Evolutionary conservation across 2,113 vertebrate species (phyloP).

Genomic region (Poeciliopsis prolifica): DNA sequence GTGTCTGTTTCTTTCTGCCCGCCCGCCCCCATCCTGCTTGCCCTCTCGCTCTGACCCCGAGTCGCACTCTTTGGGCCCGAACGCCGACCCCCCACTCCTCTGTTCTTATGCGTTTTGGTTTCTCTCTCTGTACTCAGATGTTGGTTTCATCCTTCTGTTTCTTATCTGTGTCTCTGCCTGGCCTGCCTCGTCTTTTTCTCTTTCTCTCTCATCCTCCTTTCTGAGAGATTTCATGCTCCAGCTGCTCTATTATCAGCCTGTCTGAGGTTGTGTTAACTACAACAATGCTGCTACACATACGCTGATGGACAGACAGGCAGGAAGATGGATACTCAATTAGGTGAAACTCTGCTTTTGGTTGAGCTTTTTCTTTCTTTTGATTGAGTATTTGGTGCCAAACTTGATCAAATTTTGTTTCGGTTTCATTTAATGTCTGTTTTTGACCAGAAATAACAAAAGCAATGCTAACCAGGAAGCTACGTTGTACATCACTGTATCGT

Average conservation of each 20-base stretch:
- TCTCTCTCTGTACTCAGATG: slow-evolving; percentile 21
- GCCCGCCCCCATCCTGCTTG: slow-evolving; percentile 47
- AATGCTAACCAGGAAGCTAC: background rate
- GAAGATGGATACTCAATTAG: slow-evolving; percentile 35
- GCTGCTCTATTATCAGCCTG: slow-evolving; percentile 71
- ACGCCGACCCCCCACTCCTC: slow-evolving; percentile 40
- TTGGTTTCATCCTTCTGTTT: slow-evolving; percentile 33
- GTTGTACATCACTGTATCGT: background rate
- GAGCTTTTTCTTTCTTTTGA: background rate
- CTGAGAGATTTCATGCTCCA: slow-evolving; percentile 77
- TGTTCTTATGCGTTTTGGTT: slow-evolving; percentile 16
- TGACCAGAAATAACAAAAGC: too few species aligned
- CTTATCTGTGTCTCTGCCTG: background rate
- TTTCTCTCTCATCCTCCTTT: slow-evolving; percentile 48
- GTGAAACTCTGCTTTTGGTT: slow-evolving; percentile 1
- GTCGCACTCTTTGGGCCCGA: slow-evolving; percentile 43
- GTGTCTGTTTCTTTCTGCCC: slow-evolving; percentile 74
- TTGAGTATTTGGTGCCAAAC: background rate
- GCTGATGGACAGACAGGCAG: slow-evolving; percentile 46
- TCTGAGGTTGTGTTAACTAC: slow-evolving; percentile 72
- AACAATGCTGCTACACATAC: slow-evolving; percentile 65
- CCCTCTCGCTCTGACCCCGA: slow-evolving; percentile 54
- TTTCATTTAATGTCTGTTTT: background rate
- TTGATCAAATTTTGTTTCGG: background rate
- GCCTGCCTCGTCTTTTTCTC: slow-evolving; percentile 18